phyloP scores from a whole-genome alignment of 2,888 invertebrate species.

The Amiota mariae region DNA sequence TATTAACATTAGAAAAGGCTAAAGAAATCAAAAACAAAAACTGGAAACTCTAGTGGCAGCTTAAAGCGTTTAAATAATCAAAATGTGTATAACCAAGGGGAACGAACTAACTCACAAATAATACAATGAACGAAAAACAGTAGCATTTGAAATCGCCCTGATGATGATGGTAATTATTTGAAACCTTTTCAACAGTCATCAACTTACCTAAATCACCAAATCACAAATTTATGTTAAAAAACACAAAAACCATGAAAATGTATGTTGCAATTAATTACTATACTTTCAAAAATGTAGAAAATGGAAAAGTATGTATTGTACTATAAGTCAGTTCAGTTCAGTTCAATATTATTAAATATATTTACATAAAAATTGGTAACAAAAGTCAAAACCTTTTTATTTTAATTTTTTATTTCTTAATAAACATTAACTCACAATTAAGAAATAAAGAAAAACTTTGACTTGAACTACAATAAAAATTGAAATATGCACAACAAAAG shows the following conservation, averaged over 20 bases:
- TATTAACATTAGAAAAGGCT: conserved; percentile 1
- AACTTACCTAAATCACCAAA: neutral
- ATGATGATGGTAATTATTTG: conserved; percentile 28
- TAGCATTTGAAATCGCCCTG: conserved; percentile 40
- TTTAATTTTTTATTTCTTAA: too few species aligned
- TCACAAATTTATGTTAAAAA: neutral
- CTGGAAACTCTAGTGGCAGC: conserved; percentile 7
- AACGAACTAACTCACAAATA: neutral
- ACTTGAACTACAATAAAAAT: too few species aligned
- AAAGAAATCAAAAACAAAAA: conserved; percentile 26
- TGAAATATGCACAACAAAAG: too few species aligned
- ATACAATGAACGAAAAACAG: neutral
- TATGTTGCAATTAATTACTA: conserved; percentile 2
- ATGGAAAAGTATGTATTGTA: too few species aligned
- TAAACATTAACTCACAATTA: too few species aligned
- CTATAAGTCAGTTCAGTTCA: too few species aligned
- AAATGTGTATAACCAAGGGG: conserved; percentile 29
- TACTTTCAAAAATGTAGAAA: neutral
- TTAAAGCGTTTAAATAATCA: conserved; percentile 34
- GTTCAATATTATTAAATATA: too few species aligned
- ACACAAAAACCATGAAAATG: neutral
- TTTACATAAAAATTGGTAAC: too few species aligned
- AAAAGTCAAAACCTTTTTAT: too few species aligned
- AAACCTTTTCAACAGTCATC: neutral
- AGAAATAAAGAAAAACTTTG: too few species aligned